A percentile compares a stretch with the other conserved stretches of the same genome.
These are phyloP conservation scores for Numenius phaeopus DNA, from an alignment of 2,797 vertebrate genomes.

Conservation along the genomic window DNA sequence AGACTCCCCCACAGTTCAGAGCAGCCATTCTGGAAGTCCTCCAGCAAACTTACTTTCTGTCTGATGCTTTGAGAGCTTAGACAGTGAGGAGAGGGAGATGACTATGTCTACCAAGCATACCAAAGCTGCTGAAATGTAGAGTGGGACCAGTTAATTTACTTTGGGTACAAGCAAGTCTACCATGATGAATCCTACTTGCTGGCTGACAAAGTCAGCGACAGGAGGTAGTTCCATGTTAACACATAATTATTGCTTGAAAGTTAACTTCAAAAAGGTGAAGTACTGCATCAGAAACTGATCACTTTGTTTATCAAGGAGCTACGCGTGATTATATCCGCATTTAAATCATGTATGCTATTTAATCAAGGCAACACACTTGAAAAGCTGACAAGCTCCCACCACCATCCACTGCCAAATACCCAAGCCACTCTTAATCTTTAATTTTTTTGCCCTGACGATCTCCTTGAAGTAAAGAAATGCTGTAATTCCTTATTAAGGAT, in stretches of 20 bases:
- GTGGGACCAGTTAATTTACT: not conserved
- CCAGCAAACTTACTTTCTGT: not conserved
- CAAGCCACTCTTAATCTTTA: not conserved
- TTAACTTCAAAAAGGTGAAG: not conserved
- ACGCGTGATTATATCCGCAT: not conserved
- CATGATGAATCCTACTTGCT: not conserved
- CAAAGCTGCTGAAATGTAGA: not conserved
- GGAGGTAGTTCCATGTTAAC: not conserved
- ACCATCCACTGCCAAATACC: not conserved
- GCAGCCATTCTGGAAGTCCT: not conserved
- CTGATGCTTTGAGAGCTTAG: not conserved
- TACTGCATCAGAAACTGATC: not conserved
- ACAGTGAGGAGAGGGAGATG: not conserved
- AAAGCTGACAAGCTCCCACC: not conserved
- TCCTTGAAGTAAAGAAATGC: not conserved
- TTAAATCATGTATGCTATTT: not conserved
- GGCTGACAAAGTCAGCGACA: not conserved
- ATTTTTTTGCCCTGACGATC: not conserved
- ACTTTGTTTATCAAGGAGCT: not conserved
- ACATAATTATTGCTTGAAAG: not conserved
- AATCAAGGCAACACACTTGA: not conserved
- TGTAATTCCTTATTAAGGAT: not conserved
- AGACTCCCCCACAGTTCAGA: not conserved
- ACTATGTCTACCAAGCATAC: not conserved
- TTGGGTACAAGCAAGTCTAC: not conserved